Evolutionary conservation across 2,797 vertebrate species (phyloP).

Genomic region (Myotis myotis): DNA sequence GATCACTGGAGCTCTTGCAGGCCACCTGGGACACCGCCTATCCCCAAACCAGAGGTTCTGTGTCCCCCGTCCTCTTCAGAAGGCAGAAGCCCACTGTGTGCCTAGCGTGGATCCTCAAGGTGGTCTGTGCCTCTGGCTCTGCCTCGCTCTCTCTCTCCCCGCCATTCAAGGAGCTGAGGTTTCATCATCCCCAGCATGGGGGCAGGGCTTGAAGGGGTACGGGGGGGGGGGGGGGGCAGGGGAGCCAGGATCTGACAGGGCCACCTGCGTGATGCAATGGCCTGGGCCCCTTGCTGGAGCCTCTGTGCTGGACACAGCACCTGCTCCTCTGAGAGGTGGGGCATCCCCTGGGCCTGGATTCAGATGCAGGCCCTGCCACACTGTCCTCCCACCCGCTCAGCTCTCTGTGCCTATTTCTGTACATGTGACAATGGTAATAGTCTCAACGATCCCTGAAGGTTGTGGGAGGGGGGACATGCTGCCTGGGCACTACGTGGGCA

Average conservation of each 20-base stretch:
- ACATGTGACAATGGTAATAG: rapidly evolving
- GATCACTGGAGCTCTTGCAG: neutral
- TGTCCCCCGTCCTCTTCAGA: rapidly evolving
- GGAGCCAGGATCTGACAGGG: neutral
- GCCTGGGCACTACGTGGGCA: rapidly evolving
- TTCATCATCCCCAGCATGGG: neutral
- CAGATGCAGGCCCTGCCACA: rapidly evolving
- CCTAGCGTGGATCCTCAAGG: neutral
- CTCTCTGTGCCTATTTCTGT: neutral
- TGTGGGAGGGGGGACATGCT: rapidly evolving
- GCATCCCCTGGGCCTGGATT: neutral
- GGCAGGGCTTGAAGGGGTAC: neutral
- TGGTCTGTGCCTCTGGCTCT: neutral
- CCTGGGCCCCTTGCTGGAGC: neutral
- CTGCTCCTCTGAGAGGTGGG: rapidly evolving
- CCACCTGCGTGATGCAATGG: neutral
- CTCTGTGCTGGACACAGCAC: neutral
- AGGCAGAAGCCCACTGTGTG: neutral
- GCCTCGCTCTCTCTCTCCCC: too few relatives aligned
- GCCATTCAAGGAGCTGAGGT: neutral
- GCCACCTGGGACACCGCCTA: too few relatives aligned
- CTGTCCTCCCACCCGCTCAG: rapidly evolving
- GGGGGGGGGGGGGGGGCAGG: neutral
- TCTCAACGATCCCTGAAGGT: rapidly evolving
- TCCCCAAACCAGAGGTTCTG: neutral